Evolutionary conservation across 2,888 invertebrate species (phyloP).

Genomic region (Orthonychiurus folsomi): DNA sequence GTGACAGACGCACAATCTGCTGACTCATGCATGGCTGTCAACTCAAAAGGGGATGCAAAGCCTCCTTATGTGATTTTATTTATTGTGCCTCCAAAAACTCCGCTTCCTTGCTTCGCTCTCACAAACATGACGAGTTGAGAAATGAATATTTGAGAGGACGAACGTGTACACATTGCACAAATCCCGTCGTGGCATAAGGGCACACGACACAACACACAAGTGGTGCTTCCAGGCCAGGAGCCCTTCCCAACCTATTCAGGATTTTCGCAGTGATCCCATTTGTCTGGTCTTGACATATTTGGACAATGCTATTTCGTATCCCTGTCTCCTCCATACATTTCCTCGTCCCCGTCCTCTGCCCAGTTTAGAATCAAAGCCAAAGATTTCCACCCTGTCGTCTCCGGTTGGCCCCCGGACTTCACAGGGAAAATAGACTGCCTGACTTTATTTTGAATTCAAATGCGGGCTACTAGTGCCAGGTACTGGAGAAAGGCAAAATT

Average conservation of each 20-base stretch:
- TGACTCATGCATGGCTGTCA: no score
- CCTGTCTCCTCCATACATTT: background rate
- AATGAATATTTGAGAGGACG: background rate
- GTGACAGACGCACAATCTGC: no score
- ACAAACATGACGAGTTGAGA: no score
- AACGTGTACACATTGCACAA: background rate
- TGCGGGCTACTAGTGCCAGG: no score
- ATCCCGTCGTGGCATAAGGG: no score
- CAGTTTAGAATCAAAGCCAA: slow-evolving; percentile 1
- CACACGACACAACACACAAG: no score
- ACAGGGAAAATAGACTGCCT: background rate
- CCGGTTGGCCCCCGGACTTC: background rate
- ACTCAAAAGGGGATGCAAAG: no score
- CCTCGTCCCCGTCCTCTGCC: no score
- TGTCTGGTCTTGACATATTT: slow-evolving; percentile 1
- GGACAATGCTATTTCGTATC: background rate
- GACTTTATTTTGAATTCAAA: slow-evolving; percentile 1
- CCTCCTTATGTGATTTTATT: background rate
- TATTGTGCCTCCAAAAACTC: background rate
- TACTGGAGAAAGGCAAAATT: background rate
- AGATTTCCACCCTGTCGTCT: no score
- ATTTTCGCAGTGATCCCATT: no score
- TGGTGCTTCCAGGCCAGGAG: no score
- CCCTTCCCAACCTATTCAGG: background rate
- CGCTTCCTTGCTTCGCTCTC: background rate